Evolutionary conservation across 2,888 invertebrate genomes (phyloP).

Genomic region (Fragum fragum): DNA sequence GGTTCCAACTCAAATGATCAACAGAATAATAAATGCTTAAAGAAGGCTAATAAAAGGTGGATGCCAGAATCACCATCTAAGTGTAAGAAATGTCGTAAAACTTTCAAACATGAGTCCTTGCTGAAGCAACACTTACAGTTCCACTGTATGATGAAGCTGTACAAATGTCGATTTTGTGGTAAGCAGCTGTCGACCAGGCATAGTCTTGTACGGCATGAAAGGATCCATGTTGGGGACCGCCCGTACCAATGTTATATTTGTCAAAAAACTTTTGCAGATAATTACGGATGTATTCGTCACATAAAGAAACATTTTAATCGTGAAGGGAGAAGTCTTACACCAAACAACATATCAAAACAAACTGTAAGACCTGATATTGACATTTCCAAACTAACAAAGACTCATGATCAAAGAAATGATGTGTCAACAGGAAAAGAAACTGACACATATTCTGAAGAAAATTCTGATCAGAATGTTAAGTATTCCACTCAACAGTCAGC

Average conservation of each 20-base stretch:
- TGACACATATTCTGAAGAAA: not conserved
- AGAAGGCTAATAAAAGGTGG: not conserved
- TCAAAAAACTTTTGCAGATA: slow-evolving; percentile 64
- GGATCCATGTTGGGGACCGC: slow-evolving; percentile 61
- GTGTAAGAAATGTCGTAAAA: slow-evolving; percentile 63
- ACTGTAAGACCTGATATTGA: not conserved
- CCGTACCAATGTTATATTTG: slow-evolving; percentile 65
- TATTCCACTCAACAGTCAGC: not conserved
- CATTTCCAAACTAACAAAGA: not conserved
- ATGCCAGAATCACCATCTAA: slow-evolving; percentile 57
- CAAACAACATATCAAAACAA: not conserved
- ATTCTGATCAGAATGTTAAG: not conserved
- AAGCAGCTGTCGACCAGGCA: slow-evolving; percentile 59
- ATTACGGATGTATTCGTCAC: slow-evolving; percentile 63
- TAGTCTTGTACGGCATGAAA: slow-evolving; percentile 58
- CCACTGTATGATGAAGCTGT: slow-evolving; percentile 66
- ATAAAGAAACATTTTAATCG: slow-evolving; percentile 55
- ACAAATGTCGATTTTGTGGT: slow-evolving; percentile 64
- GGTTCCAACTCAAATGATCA: not conserved
- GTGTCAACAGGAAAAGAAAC: not conserved
- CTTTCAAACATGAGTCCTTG: slow-evolving; percentile 52
- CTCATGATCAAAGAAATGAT: not conserved
- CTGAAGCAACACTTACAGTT: slow-evolving; percentile 60
- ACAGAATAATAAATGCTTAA: not conserved
- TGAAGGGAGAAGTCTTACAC: slow-evolving; percentile 31